Percentiles rank a stretch among this genome's conserved stretches.
Evolutionary conservation across 23 tunicate genomes (phyloP).

Genomic region (Diplosoma virens): DNA sequence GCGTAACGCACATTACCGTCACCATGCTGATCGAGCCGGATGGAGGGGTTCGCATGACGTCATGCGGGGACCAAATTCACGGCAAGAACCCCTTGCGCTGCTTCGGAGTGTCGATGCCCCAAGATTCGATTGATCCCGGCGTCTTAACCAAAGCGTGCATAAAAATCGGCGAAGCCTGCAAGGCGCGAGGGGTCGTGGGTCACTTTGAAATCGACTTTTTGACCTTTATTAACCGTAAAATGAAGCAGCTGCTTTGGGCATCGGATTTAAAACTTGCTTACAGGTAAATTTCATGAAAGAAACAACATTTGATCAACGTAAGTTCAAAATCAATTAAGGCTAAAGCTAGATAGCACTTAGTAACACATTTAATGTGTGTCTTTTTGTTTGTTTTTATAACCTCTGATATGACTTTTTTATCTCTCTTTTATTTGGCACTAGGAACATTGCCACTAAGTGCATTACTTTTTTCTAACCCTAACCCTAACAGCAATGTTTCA

Average conservation of each 20-base stretch:
- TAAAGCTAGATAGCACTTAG: background rate
- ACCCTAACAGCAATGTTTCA: too few relatives aligned
- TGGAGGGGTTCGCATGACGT: constrained; percentile 69
- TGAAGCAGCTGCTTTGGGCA: constrained; percentile 82
- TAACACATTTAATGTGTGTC: too few relatives aligned
- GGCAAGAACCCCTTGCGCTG: constrained; percentile 62
- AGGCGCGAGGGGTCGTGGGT: constrained; percentile 84
- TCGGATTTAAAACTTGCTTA: constrained; percentile 82
- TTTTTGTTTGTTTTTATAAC: too few relatives aligned
- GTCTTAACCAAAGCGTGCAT: constrained; percentile 38
- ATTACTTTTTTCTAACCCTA: too few relatives aligned
- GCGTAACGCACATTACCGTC: constrained; percentile 74
- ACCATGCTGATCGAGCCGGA: constrained; percentile 89
- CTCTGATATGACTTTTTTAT: too few relatives aligned
- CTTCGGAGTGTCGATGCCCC: constrained; percentile 84
- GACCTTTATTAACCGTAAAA: constrained; percentile 69
- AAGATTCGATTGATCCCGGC: constrained; percentile 84
- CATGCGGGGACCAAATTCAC: constrained; percentile 95
- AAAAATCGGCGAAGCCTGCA: constrained; percentile 86
- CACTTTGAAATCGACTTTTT: constrained; percentile 76
- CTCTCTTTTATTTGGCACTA: background rate
- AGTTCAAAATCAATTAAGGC: background rate
- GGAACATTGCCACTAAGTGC: too few relatives aligned
- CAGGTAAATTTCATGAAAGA: constrained; percentile 45
- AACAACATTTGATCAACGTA: too few relatives aligned